Evolutionary conservation across 2,113 vertebrate genomes (phyloP).

Genomic region (Caracal caracal): DNA sequence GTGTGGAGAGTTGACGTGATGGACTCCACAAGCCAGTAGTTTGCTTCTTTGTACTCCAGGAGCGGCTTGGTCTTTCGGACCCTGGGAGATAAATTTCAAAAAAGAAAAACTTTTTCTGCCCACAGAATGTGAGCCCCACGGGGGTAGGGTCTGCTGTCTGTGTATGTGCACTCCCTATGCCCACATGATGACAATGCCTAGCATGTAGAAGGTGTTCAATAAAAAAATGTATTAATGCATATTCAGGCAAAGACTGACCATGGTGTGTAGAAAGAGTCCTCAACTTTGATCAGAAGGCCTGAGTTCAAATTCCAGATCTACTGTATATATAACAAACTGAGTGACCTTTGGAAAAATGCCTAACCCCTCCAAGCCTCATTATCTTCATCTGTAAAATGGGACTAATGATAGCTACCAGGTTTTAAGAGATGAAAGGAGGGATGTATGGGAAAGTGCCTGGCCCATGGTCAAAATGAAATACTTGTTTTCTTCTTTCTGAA

Average conservation of each 20-base stretch:
- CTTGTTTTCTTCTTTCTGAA: background rate
- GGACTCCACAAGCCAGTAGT: background rate
- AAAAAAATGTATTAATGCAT: background rate
- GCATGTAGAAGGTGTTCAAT: background rate
- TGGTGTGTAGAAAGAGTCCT: background rate
- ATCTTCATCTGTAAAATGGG: background rate
- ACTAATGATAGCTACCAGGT: background rate
- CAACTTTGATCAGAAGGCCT: background rate
- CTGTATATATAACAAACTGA: background rate
- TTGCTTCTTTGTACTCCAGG: background rate
- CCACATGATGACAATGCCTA: background rate
- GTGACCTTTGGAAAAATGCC: background rate
- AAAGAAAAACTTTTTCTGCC: background rate
- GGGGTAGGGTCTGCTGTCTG: background rate
- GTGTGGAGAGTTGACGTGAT: background rate
- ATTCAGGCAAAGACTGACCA: background rate
- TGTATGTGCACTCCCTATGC: background rate
- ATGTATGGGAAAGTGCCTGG: background rate
- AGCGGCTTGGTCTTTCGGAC: background rate
- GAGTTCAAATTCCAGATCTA: background rate
- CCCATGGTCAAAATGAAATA: background rate
- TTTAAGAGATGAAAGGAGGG: background rate
- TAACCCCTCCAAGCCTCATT: background rate
- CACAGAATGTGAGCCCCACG: fast-evolving
- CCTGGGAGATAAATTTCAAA: background rate